phyloP scores from a whole-genome alignment of 2,797 vertebrate species.

The Lithobates pipiens region DNA sequence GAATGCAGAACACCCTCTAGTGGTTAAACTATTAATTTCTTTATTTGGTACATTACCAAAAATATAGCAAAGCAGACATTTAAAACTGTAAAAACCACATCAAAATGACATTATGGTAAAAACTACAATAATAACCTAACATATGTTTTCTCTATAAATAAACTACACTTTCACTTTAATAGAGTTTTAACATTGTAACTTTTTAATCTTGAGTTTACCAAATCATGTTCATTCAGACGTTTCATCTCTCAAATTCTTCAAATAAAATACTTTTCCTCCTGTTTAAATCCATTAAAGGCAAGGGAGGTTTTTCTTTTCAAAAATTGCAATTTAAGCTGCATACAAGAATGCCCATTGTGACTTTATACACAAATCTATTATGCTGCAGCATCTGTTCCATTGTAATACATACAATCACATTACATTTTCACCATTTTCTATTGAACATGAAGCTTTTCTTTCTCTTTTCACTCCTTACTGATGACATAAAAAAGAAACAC shows the following conservation, averaged over 20 bases:
- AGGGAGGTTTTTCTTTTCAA: slow-evolving; percentile 1
- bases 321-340: slow-evolving; percentile 11
- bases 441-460: slow-evolving; percentile 13
- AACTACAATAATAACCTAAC: too few relatives aligned
- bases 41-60: too few relatives aligned
- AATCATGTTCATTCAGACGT: background rate
- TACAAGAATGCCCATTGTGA: slow-evolving; percentile 4
- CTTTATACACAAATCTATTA: slow-evolving; percentile 33
- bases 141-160: too few relatives aligned
- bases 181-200: too few relatives aligned
- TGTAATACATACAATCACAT: slow-evolving; percentile 31
- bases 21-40: too few relatives aligned
- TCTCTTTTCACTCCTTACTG: slow-evolving; percentile 14
- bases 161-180: too few relatives aligned
- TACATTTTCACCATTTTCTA: slow-evolving; percentile 18
- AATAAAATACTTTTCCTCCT: background rate
- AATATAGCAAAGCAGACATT: too few relatives aligned
- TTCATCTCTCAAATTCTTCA: background rate
- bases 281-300: background rate
- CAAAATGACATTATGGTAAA: too few relatives aligned
- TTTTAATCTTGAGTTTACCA: background rate
- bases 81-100: too few relatives aligned
- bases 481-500: slow-evolving; percentile 10
- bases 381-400: slow-evolving; percentile 24
- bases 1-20: too few relatives aligned